Percentiles rank a stretch among this genome's conserved stretches.
Conservation (phyloP, 2,888 invertebrate species). For the Drosophila mayaguana region DNA sequence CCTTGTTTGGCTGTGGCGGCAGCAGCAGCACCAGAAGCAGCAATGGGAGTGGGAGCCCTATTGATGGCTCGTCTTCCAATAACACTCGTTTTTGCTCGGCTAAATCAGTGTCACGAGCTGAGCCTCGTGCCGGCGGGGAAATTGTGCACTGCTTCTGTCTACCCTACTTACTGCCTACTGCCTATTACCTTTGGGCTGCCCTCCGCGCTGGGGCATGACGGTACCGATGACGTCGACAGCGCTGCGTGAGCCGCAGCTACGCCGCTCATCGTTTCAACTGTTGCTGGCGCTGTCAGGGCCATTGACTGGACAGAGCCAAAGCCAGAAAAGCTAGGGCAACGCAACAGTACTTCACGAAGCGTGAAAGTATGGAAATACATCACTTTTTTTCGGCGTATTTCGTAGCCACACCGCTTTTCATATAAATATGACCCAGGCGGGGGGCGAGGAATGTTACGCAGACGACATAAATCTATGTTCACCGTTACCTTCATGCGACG, state of each 20-base stretch:
- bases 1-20: constrained; percentile 27
- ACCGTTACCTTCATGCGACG: constrained; percentile 20
- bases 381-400: constrained; percentile 65
- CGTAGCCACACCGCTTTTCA: constrained; percentile 48
- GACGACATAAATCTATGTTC: constrained; percentile 71
- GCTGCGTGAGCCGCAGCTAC: constrained; percentile 27
- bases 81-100: constrained; percentile 45
- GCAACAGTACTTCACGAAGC: constrained; percentile 59
- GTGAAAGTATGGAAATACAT: constrained; percentile 82
- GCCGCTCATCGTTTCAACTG: constrained; percentile 67
- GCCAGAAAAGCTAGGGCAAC: constrained; percentile 44
- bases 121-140: constrained; percentile 71
- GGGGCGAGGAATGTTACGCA: constrained; percentile 39
- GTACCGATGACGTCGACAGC: constrained; percentile 57
- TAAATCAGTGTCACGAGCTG: constrained; percentile 74
- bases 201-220: constrained; percentile 63
- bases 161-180: background rate
- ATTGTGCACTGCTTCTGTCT: constrained; percentile 26
- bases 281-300: constrained; percentile 67
- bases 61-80: constrained; percentile 26
- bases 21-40: background rate
- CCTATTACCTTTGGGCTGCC: constrained; percentile 13
- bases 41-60: constrained; percentile 14
- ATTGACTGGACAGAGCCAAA: constrained; percentile 65
- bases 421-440: constrained; percentile 14